Evolutionary conservation across 2,888 invertebrate genomes (phyloP), one percentile per base, ranked within the genome.

Genomic region (Leucophenga montana): DNA sequence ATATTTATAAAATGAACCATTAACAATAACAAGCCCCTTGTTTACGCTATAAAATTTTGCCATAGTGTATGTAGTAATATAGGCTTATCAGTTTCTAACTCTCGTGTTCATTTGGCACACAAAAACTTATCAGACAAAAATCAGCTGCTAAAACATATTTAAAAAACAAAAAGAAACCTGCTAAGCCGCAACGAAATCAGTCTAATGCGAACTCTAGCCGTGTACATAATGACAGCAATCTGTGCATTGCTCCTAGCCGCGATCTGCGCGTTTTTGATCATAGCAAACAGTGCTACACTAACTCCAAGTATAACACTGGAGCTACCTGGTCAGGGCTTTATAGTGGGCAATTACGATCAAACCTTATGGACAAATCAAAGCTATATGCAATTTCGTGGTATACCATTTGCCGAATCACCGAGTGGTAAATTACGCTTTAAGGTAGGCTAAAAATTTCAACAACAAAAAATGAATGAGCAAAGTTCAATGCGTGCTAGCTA

Each of bases 341-440:
- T 88, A 39, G 75, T 76, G 59, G 88, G 88, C 13, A 80, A 80
- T 69, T 79, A 74, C 66, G 82, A 76, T 1, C 71, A 71, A 46
- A 85, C 87, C 2, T 75, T 83, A 4, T 88, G 88, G 88, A 85
- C 85, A 6, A 78, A 78, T 44, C 83, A 85, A 67, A 76, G 69
- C 11, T 79, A 87, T 67, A 85, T 87, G 79, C 84, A 86, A 70
- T 88, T 88, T 73, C 79, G 86, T 14, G 88, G 88, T 14, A 78
- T 88, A 70, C 88, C 87, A n/a, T 88, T 77, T 76, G 88, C 87
- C 3, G 86, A 88, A 71, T 77, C 88, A 6, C 88, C 88, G 2
- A 75, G 78, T 14, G 83, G 82, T 18, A 39, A 71, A 18, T 70
- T 82, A 65, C 82, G 88, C 8, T 88, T 87, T 78, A 82, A 82